Evolutionary conservation across 2,797 vertebrate genomes (phyloP).

Genomic region (Protonibea diacanthus): DNA sequence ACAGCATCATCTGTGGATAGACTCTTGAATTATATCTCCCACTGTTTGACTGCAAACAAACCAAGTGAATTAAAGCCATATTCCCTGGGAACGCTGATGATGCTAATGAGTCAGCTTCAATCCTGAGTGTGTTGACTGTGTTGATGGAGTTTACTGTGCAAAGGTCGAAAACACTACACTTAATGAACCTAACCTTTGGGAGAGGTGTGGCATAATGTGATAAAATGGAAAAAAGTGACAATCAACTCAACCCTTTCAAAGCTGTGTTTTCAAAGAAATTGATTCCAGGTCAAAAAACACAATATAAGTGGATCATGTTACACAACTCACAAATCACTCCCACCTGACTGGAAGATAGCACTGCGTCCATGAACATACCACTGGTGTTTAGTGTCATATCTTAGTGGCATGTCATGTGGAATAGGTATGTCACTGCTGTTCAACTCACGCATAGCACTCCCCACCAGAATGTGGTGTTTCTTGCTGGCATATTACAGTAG

Average conservation of each 20-base stretch:
- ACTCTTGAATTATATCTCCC: background rate
- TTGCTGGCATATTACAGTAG: too few species aligned
- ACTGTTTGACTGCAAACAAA: slow-evolving; percentile 35
- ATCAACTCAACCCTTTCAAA: background rate
- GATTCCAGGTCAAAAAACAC: background rate
- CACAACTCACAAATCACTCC: background rate
- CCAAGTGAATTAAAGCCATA: background rate
- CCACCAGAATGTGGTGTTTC: too few species aligned
- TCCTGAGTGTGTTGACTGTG: background rate
- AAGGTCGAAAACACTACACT: background rate
- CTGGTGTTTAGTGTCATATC: background rate
- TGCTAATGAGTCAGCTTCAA: background rate
- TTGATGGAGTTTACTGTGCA: background rate
- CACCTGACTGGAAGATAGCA: background rate
- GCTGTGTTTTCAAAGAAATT: background rate
- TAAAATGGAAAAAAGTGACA: background rate
- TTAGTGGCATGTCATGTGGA: background rate
- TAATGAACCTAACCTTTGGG: background rate
- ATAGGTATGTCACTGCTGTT: background rate
- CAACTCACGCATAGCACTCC: background rate
- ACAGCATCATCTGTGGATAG: slow-evolving; percentile 20
- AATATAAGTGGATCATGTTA: slow-evolving; percentile 10
- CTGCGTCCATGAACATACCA: background rate
- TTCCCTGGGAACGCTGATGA: background rate
- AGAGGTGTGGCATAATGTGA: slow-evolving; percentile 9